Percentiles rank a stretch among this genome's conserved stretches.
Evolutionary conservation across 2,888 invertebrate species (phyloP).

Genomic region (Podotricha telesiphe): DNA sequence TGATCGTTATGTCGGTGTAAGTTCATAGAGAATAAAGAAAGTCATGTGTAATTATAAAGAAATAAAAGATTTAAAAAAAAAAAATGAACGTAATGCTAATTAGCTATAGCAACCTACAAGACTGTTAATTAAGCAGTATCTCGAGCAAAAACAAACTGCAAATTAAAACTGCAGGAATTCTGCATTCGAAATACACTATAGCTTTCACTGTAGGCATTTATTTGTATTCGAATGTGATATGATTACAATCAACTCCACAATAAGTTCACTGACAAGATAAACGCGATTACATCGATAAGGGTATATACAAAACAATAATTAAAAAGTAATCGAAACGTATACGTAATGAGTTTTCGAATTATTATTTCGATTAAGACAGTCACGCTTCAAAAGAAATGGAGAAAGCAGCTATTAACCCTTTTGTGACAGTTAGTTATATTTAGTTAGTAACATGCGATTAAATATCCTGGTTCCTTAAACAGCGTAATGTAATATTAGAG

Average conservation of each 20-base stretch:
- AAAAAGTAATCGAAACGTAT: slow-evolving; percentile 18
- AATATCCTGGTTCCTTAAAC: not conserved
- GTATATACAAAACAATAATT: slow-evolving; percentile 14
- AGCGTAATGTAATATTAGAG: not conserved
- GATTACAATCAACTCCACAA: slow-evolving; percentile 13
- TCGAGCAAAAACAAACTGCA: slow-evolving; percentile 10
- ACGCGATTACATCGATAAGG: slow-evolving; percentile 2
- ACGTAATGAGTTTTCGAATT: slow-evolving; percentile 8
- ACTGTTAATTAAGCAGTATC: slow-evolving; percentile 2
- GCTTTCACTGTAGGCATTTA: slow-evolving; percentile 18
- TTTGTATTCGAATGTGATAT: not conserved
- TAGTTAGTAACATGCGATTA: not conserved
- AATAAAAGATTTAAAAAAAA: not conserved
- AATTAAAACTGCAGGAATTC: not conserved
- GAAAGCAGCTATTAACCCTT: slow-evolving; percentile 5
- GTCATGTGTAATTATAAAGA: not conserved
- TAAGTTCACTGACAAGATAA: slow-evolving; percentile 8
- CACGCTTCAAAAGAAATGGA: not conserved
- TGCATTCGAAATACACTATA: not conserved
- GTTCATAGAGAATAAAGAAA: not conserved
- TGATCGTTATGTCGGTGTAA: not conserved
- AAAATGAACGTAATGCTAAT: not conserved
- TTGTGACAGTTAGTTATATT: slow-evolving; percentile 3
- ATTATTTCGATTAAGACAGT: slow-evolving; percentile 3
- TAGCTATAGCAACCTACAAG: not conserved